Evolutionary conservation across 2,888 invertebrate genomes (phyloP).

Genomic region (Syrista parreyssii): DNA sequence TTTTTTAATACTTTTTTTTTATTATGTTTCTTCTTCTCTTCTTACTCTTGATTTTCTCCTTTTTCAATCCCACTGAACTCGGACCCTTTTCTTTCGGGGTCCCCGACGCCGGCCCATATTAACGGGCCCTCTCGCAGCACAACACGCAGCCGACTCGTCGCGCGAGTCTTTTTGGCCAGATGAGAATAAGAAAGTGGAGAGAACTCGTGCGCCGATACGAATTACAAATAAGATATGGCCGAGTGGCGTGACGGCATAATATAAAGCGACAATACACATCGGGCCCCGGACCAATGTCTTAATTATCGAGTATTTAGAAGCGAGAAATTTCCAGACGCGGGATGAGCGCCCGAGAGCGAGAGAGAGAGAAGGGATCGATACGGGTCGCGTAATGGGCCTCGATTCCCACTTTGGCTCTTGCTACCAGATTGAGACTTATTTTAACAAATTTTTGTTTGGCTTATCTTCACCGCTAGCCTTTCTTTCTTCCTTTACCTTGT

Average conservation of each 20-base stretch:
- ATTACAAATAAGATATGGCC: constrained; percentile 25
- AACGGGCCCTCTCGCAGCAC: too few species aligned
- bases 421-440: too few species aligned
- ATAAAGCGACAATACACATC: constrained; percentile 22
- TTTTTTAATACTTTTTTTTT: too few species aligned
- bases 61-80: too few species aligned
- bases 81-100: neutral
- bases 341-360: neutral
- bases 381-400: too few species aligned
- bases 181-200: neutral
- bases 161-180: too few species aligned
- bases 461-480: too few species aligned
- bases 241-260: constrained; percentile 20
- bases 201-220: constrained; percentile 7
- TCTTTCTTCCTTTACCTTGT: too few species aligned
- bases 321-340: neutral
- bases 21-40: constrained; percentile 7
- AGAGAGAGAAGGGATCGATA: neutral
- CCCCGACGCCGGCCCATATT: neutral
- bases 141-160: too few species aligned
- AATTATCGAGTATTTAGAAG: constrained; percentile 36
- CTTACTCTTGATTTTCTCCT: neutral
- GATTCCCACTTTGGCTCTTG: too few species aligned
- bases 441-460: too few species aligned
- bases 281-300: constrained; percentile 33